Conservation (phyloP, 2,113 vertebrate genomes). For the Manacus vitellinus region DNA sequence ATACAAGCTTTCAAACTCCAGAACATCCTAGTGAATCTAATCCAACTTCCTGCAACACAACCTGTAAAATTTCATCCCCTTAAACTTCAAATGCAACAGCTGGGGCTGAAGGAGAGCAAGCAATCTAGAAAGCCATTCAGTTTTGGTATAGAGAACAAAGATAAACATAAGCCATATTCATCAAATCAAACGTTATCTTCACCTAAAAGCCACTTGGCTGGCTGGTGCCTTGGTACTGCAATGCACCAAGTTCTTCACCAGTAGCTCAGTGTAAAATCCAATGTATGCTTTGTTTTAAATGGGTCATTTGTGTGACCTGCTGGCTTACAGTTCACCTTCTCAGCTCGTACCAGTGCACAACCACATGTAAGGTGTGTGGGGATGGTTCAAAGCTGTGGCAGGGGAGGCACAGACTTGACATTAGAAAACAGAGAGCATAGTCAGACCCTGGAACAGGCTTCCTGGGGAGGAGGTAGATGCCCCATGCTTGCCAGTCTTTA, state of each 20-base stretch:
- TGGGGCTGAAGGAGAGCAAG: neutral
- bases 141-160: neutral
- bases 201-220: neutral
- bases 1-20: neutral
- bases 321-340: neutral
- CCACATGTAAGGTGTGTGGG: neutral
- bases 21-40: neutral
- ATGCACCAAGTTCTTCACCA: neutral
- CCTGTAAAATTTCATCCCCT: neutral
- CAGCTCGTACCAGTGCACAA: fast-evolving
- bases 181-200: neutral
- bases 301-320: neutral
- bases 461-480: neutral
- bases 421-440: neutral
- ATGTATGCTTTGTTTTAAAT: neutral
- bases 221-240: neutral
- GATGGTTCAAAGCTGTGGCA: neutral
- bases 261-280: neutral
- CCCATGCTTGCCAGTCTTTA: neutral
- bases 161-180: neutral
- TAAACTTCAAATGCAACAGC: neutral
- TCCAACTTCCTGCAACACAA: neutral
- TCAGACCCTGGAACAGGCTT: neutral
- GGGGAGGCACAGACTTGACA: neutral
- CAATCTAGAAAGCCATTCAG: neutral